A percentile compares a stretch with the other conserved stretches of the same genome.
phyloP scores from a whole-genome alignment of 2,888 invertebrate species.

The Polia nebulosa region DNA sequence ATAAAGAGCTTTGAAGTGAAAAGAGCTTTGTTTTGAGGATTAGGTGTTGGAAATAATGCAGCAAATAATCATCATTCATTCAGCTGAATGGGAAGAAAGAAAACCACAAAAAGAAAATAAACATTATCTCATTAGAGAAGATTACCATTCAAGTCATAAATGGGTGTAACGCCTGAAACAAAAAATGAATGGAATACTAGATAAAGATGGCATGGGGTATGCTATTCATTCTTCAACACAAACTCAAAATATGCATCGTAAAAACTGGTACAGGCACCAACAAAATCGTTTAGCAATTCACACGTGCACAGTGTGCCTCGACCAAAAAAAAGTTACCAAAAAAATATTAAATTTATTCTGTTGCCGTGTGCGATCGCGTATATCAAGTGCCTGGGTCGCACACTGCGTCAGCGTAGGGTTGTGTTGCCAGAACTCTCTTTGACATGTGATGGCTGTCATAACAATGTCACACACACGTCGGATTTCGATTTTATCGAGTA shows the following conservation, averaged over 20 bases:
- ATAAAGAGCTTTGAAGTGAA: neutral
- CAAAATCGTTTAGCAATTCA: constrained; percentile 59
- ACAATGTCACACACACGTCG: constrained; percentile 64
- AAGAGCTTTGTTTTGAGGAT: neutral
- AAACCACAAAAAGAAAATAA: neutral
- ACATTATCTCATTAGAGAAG: too few relatives aligned
- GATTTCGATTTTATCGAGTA: constrained; percentile 63
- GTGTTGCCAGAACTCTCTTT: constrained; percentile 58
- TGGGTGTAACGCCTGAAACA: neutral
- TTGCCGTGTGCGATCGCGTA: constrained; percentile 55
- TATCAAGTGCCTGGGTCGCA: constrained; percentile 58
- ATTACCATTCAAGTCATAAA: neutral
- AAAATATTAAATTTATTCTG: constrained; percentile 64
- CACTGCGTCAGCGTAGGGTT: constrained; percentile 61
- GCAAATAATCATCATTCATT: neutral
- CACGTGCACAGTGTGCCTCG: constrained; percentile 51
- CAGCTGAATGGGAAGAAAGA: neutral
- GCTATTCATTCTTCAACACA: constrained; percentile 32
- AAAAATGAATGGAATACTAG: constrained; percentile 26
- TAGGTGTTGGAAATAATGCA: neutral
- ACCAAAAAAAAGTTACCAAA: constrained; percentile 51
- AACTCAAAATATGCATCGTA: constrained; percentile 38
- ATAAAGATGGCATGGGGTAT: too few relatives aligned
- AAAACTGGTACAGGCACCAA: constrained; percentile 40
- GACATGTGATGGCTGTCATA: constrained; percentile 64